phyloP scores from a whole-genome alignment of 2,888 invertebrate species.

The Lingula anatina region DNA sequence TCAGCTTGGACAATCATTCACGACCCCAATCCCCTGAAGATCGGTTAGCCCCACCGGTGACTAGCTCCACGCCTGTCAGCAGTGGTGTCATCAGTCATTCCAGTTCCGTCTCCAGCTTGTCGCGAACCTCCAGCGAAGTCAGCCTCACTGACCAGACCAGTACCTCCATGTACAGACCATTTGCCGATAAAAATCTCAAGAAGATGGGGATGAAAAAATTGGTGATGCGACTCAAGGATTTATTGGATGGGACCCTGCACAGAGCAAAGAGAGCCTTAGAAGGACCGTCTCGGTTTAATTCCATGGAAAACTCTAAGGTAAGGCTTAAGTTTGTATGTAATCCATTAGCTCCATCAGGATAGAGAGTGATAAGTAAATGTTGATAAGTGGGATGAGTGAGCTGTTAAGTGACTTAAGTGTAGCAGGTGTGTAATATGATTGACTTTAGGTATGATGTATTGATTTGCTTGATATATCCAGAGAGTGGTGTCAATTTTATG shows the following conservation, averaged over 20 bases:
- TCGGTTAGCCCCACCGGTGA: too few species aligned
- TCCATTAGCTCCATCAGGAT: too few species aligned
- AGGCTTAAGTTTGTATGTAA: background rate
- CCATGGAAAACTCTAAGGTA: slow-evolving; percentile 7
- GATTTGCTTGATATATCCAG: too few species aligned
- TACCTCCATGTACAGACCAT: slow-evolving; percentile 59
- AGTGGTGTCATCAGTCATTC: slow-evolving; percentile 4
- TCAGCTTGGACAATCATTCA: too few species aligned
- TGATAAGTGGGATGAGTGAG: too few species aligned
- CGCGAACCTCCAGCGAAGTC: slow-evolving; percentile 35
- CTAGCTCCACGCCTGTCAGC: too few species aligned
- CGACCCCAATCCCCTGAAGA: too few species aligned
- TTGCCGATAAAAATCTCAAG: slow-evolving; percentile 82
- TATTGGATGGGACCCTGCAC: slow-evolving; percentile 45
- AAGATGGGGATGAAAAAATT: slow-evolving; percentile 78
- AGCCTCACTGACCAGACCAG: slow-evolving; percentile 34
- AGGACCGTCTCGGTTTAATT: slow-evolving; percentile 13
- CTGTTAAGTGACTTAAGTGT: too few species aligned
- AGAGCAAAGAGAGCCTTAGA: slow-evolving; percentile 42
- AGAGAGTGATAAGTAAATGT: too few species aligned
- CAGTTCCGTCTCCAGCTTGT: slow-evolving; percentile 13
- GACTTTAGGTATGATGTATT: too few species aligned
- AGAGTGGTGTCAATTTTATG: too few species aligned
- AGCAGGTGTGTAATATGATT: too few species aligned
- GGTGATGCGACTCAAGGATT: slow-evolving; percentile 67